Evolutionary conservation across 2,888 invertebrate genomes (phyloP).

Genomic region (Melanargia galathea): DNA sequence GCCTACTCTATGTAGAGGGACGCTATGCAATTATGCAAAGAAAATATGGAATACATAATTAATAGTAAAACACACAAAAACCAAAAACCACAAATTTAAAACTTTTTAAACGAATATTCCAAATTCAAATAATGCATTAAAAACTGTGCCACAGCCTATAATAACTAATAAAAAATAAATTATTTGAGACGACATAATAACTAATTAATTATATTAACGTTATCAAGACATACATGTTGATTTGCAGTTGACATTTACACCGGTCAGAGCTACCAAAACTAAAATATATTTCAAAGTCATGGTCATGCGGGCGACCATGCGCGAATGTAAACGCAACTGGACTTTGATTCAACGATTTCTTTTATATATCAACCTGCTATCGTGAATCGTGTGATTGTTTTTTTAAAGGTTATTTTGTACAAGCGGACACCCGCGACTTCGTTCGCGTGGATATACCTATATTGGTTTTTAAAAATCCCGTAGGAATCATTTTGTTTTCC

Average conservation of each 20-base stretch:
- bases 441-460: too few species aligned
- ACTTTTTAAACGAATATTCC: constrained; percentile 4
- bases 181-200: constrained; percentile 21
- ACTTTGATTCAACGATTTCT: constrained; percentile 50
- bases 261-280: constrained; percentile 59
- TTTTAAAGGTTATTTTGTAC: constrained; percentile 10
- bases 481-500: too few species aligned
- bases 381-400: constrained; percentile 2
- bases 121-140: neutral
- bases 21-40: too few species aligned
- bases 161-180: neutral
- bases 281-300: constrained; percentile 68
- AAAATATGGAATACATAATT: too few species aligned
- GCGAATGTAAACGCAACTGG: constrained; percentile 54
- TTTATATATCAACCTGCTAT: constrained; percentile 59
- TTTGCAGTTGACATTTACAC: constrained; percentile 64
- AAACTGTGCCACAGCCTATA: neutral
- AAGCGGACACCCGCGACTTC: too few species aligned
- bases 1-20: too few species aligned
- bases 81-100: neutral
- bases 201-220: constrained; percentile 12
- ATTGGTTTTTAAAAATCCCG: too few species aligned
- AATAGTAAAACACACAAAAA: neutral
- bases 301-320: constrained; percentile 64
- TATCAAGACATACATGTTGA: constrained; percentile 62